Evolutionary conservation across 2,113 vertebrate genomes (phyloP).

Genomic region (Antennarius striatus): DNA sequence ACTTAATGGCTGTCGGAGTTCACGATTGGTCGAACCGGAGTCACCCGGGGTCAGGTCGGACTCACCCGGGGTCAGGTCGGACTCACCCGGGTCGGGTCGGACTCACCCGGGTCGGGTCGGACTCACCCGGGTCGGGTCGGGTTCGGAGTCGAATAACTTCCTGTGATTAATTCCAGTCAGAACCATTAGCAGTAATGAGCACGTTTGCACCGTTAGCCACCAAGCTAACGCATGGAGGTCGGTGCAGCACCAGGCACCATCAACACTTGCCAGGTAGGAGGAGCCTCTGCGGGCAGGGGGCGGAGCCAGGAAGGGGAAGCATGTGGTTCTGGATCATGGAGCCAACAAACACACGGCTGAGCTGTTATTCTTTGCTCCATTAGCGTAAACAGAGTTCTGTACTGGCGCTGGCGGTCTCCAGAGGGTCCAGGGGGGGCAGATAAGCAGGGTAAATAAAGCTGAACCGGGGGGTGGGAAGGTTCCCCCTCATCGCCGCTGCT

Average conservation of each 20-base stretch:
- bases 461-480: conserved; percentile 35
- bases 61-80: too few relatives aligned
- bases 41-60: too few relatives aligned
- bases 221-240: conserved; percentile 1
- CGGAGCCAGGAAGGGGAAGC: background rate
- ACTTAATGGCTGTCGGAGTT: too few relatives aligned
- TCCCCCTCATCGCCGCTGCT: conserved; percentile 27
- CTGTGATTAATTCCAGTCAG: too few relatives aligned
- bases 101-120: too few relatives aligned
- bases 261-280: too few relatives aligned
- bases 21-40: too few relatives aligned
- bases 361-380: conserved; percentile 46
- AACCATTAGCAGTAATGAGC: background rate
- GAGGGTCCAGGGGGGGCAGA: conserved; percentile 57
- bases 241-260: too few relatives aligned
- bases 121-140: too few relatives aligned
- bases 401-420: conserved; percentile 23
- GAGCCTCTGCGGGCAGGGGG: too few relatives aligned
- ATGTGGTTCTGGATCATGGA: conserved; percentile 48
- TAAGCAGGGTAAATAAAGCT: conserved; percentile 68
- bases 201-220: conserved; percentile 13
- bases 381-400: conserved; percentile 55
- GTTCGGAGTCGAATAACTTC: too few relatives aligned
- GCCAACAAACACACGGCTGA: conserved; percentile 11
- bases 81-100: too few relatives aligned